Conservation (phyloP, 2,113 vertebrate species). For the Varanus salvator region DNA sequence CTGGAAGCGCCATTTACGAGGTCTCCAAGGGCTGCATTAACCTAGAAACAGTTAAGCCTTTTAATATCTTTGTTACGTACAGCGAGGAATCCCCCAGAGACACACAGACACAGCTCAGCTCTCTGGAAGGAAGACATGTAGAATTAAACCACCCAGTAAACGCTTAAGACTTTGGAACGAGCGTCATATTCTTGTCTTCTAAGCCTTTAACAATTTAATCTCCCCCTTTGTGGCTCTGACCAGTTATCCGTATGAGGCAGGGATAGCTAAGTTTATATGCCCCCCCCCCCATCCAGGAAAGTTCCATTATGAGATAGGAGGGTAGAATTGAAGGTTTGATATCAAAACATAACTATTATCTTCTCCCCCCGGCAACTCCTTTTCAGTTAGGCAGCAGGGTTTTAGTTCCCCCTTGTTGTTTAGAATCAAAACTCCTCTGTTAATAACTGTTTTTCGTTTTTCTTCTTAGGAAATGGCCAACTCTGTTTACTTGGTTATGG, state of each 20-base stretch:
- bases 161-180: neutral
- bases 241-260: neutral
- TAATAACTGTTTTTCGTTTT: neutral
- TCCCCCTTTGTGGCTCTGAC: neutral
- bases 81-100: constrained; percentile 18
- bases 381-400: neutral
- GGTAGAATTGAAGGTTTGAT: too few relatives aligned
- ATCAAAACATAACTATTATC: neutral
- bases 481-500: constrained; percentile 98
- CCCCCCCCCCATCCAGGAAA: neutral
- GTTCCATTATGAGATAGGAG: neutral
- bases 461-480: constrained; percentile 89
- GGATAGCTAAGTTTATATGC: neutral
- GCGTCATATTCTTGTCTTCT: neutral
- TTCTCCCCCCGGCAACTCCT: too few relatives aligned
- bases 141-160: neutral
- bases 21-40: constrained; percentile 37
- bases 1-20: constrained; percentile 37
- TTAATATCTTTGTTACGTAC: constrained; percentile 2
- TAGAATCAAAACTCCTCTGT: constrained; percentile 14
- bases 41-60: constrained; percentile 48
- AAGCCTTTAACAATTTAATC: constrained; percentile 8
- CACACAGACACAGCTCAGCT: neutral
- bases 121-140: constrained; percentile 2
- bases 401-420: neutral